Evolutionary conservation across 1,140 invertebrate species (phyloP).

Genomic region (Heliothis subflexa): DNA sequence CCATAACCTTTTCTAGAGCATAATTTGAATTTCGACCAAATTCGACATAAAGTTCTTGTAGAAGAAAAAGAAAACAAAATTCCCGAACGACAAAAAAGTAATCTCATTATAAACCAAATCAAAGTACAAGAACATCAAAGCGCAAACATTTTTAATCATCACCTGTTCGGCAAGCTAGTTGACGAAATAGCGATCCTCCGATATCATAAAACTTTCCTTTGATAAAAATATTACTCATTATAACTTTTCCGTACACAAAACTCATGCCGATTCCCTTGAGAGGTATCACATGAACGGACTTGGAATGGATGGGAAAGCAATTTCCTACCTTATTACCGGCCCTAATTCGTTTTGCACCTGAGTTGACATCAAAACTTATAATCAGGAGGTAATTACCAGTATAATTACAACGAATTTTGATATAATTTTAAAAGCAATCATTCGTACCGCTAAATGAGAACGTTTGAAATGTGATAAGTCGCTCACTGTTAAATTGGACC

Average conservation of each 20-base stretch:
- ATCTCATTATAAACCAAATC: conserved; percentile 43
- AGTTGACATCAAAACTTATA: conserved; percentile 73
- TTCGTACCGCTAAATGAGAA: conserved; percentile 34
- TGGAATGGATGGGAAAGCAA: conserved; percentile 50
- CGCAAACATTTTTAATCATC: conserved; percentile 32
- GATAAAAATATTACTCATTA: conserved; percentile 53
- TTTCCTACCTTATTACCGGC: conserved; percentile 54
- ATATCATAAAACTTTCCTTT: conserved; percentile 51
- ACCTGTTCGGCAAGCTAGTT: conserved; percentile 38
- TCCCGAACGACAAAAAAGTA: conserved; percentile 33
- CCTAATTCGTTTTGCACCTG: conserved; percentile 71
- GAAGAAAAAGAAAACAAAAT: not conserved
- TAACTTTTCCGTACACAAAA: conserved; percentile 46
- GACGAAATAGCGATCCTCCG: conserved; percentile 37
- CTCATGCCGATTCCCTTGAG: conserved; percentile 38
- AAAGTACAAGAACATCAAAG: conserved; percentile 29
- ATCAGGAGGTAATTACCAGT: conserved; percentile 67
- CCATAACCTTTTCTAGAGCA: no score
- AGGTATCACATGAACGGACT: conserved; percentile 48
- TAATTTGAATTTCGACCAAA: not conserved
- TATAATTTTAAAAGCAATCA: conserved; percentile 36
- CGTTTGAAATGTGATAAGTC: conserved; percentile 36
- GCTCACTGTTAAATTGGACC: conserved; percentile 29
- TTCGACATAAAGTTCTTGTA: not conserved
- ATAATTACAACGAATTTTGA: conserved; percentile 50